Evolutionary conservation across 2,113 vertebrate genomes (phyloP).

Genomic region (Corapipo altera): DNA sequence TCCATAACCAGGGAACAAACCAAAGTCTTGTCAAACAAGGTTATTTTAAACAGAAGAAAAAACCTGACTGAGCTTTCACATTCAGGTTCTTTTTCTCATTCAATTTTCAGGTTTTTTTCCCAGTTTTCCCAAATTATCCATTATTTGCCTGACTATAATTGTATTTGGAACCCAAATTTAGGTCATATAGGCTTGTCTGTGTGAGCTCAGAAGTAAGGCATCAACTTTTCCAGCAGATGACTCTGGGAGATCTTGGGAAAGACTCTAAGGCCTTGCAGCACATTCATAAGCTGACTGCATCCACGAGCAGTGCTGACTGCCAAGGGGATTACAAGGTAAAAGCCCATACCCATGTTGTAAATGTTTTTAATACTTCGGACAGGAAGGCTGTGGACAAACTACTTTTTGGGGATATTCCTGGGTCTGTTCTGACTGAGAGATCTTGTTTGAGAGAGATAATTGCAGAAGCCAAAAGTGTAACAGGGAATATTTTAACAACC

Average conservation of each 20-base stretch:
- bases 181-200: background rate
- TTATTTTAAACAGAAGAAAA: background rate
- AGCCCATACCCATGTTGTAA: background rate
- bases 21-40: background rate
- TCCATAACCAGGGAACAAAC: background rate
- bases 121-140: background rate
- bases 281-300: background rate
- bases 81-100: background rate
- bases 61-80: background rate
- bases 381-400: background rate
- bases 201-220: background rate
- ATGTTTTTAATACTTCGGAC: background rate
- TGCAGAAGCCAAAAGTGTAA: background rate
- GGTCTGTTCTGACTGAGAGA: background rate
- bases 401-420: background rate
- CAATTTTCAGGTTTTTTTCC: background rate
- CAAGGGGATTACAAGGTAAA: fast-evolving
- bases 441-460: background rate
- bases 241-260: background rate
- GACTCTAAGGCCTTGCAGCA: background rate
- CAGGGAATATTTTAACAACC: background rate
- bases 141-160: background rate
- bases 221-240: background rate
- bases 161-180: background rate
- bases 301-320: background rate